Evolutionary conservation across 2,797 vertebrate genomes (phyloP).

Genomic region (Antrozous pallidus): DNA sequence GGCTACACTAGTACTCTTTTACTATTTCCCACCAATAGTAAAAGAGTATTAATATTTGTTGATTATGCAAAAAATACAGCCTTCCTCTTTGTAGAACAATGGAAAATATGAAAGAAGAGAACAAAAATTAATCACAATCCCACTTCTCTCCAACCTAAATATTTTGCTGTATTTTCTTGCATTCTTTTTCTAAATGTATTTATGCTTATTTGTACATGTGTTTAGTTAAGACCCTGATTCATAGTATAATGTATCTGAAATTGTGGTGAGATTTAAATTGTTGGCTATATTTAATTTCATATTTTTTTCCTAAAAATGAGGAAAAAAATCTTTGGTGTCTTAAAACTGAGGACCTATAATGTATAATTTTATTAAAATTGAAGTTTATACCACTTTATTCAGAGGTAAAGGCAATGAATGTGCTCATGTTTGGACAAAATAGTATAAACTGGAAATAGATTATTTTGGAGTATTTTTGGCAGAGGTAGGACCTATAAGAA

Average conservation of each 20-base stretch:
- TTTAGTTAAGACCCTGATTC: neutral
- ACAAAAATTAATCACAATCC: neutral
- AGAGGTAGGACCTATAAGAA: neutral
- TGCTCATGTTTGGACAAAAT: neutral
- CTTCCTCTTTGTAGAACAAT: neutral
- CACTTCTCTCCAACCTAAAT: neutral
- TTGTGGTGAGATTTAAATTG: neutral
- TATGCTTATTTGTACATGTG: neutral
- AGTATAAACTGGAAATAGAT: neutral
- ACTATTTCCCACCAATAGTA: neutral
- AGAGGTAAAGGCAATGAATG: neutral
- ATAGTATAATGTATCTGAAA: neutral
- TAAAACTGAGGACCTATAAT: constrained; percentile 18
- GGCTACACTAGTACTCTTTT: neutral
- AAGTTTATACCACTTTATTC: neutral
- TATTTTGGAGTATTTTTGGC: neutral
- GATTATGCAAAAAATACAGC: neutral
- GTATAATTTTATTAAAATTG: constrained; percentile 21
- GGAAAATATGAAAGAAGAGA: neutral
- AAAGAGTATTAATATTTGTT: constrained; percentile 12
- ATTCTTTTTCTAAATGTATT: neutral
- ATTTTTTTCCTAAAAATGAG: neutral
- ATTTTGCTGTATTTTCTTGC: neutral
- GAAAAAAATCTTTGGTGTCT: neutral
- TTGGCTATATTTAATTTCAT: neutral